A percentile compares a stretch with the other conserved stretches of the same genome.
These are phyloP conservation scores for Pelobates cultripes DNA, from an alignment of 2,797 vertebrate species.

Conservation along the genomic window DNA sequence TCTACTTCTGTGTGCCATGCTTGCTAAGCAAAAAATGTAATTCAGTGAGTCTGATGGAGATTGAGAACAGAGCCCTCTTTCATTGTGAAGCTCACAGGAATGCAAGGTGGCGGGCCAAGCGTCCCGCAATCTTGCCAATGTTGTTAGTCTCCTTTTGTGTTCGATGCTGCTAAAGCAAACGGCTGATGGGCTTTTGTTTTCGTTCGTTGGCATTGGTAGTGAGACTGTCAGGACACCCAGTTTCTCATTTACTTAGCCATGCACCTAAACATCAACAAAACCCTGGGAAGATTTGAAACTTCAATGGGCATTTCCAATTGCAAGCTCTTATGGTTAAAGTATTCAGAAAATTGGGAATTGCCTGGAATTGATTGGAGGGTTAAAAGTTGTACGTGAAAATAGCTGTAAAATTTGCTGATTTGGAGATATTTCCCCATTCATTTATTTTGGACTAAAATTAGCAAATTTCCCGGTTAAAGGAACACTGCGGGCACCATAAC, in stretches of 20 bases:
- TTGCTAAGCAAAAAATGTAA: slow-evolving; percentile 52
- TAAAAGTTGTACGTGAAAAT: too few relatives aligned
- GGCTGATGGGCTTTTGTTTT: slow-evolving; percentile 36
- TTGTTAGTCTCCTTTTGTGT: slow-evolving; percentile 39
- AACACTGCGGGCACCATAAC: too few relatives aligned
- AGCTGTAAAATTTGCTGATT: too few relatives aligned
- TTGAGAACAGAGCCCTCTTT: slow-evolving; percentile 35
- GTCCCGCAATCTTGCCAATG: slow-evolving; percentile 24
- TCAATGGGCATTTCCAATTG: background rate
- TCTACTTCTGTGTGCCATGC: slow-evolving; percentile 11
- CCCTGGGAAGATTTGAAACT: slow-evolving; percentile 9
- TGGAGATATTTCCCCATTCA: too few relatives aligned
- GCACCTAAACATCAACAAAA: slow-evolving; percentile 16
- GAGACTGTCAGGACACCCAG: slow-evolving; percentile 19
- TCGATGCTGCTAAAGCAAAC: slow-evolving; percentile 36
- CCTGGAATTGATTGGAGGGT: too few relatives aligned
- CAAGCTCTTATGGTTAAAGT: too few relatives aligned
- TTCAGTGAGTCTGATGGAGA: slow-evolving; percentile 36
- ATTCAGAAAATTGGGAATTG: too few relatives aligned
- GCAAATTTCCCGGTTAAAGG: too few relatives aligned
- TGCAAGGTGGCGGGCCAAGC: slow-evolving; percentile 52
- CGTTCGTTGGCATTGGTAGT: slow-evolving; percentile 23
- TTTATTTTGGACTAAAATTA: too few relatives aligned
- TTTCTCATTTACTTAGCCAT: slow-evolving; percentile 39
- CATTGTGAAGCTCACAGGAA: slow-evolving; percentile 35